phyloP scores from a whole-genome alignment of 2,113 vertebrate species.

The Buteo buteo region DNA sequence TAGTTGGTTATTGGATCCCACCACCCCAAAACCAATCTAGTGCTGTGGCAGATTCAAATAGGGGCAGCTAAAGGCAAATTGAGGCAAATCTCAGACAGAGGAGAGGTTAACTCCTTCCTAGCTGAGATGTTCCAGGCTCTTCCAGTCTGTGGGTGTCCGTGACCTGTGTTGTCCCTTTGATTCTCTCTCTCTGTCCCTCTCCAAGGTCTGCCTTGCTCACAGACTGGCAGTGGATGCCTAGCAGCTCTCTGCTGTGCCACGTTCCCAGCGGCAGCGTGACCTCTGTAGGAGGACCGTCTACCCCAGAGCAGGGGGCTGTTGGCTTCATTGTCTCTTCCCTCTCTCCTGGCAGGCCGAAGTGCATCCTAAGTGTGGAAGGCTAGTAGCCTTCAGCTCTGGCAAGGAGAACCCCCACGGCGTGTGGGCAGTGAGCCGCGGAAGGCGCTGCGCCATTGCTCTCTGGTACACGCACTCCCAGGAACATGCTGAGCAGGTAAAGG shows the following conservation, averaged over 20 bases:
- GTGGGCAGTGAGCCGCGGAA: constrained; percentile 83
- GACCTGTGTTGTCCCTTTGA: not conserved
- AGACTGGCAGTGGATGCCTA: not conserved
- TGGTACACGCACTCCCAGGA: constrained; percentile 91
- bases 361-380: constrained; percentile 86
- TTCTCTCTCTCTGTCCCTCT: not conserved
- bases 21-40: not conserved
- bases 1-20: not conserved
- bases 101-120: constrained; percentile 1
- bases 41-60: constrained; percentile 56
- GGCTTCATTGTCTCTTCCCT: not conserved
- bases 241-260: not conserved
- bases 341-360: constrained; percentile 79
- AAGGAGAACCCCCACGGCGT: constrained; percentile 92
- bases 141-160: not conserved
- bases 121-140: not conserved
- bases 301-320: not conserved
- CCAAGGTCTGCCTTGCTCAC: not conserved
- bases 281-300: not conserved
- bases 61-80: constrained; percentile 64
- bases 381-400: constrained; percentile 91
- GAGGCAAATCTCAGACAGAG: constrained; percentile 46
- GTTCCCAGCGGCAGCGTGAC: not conserved
- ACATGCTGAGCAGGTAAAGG: constrained; percentile 88
- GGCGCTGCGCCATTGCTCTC: constrained; percentile 86